Conservation (phyloP, 2,113 vertebrate genomes). For the Xiphias gladius region DNA sequence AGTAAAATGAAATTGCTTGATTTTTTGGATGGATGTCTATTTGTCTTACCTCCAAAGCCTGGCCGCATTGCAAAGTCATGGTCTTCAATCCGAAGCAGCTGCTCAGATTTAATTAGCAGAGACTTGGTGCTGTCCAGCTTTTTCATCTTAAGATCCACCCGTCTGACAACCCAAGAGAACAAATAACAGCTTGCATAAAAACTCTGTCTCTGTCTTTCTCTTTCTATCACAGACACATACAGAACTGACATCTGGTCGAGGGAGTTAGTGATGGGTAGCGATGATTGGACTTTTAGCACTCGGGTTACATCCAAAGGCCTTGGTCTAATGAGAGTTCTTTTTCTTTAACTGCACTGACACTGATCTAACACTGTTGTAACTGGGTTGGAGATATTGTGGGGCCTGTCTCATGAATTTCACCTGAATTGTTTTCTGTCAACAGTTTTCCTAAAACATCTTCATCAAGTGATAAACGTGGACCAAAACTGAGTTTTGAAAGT, state of each 20-base stretch:
- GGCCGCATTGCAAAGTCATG: slow-evolving; percentile 93
- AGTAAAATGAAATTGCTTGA: background rate
- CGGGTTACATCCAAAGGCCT: slow-evolving; percentile 58
- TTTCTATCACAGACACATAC: slow-evolving; percentile 40
- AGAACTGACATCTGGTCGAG: slow-evolving; percentile 62
- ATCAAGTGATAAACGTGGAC: background rate
- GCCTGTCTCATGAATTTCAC: slow-evolving; percentile 1
- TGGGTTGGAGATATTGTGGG: background rate
- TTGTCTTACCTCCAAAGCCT: slow-evolving; percentile 91
- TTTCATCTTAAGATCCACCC: slow-evolving; percentile 87
- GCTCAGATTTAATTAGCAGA: slow-evolving; percentile 87
- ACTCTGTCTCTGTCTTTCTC: slow-evolving; percentile 20
- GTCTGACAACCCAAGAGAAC: slow-evolving; percentile 74
- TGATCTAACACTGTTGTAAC: slow-evolving; percentile 16
- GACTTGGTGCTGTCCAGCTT: slow-evolving; percentile 91
- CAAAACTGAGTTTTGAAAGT: background rate
- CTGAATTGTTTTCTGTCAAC: background rate
- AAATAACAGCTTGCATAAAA: slow-evolving; percentile 34
- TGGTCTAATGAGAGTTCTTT: slow-evolving; percentile 17
- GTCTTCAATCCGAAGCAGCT: slow-evolving; percentile 91
- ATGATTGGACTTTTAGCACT: slow-evolving; percentile 57
- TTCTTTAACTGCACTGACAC: slow-evolving; percentile 7
- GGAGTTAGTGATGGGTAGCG: slow-evolving; percentile 44
- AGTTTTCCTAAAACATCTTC: background rate
- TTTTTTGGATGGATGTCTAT: background rate